Base-by-base conservation (phyloP, 2,797 vertebrate species). In the Manis crassicaudata region DNA sequence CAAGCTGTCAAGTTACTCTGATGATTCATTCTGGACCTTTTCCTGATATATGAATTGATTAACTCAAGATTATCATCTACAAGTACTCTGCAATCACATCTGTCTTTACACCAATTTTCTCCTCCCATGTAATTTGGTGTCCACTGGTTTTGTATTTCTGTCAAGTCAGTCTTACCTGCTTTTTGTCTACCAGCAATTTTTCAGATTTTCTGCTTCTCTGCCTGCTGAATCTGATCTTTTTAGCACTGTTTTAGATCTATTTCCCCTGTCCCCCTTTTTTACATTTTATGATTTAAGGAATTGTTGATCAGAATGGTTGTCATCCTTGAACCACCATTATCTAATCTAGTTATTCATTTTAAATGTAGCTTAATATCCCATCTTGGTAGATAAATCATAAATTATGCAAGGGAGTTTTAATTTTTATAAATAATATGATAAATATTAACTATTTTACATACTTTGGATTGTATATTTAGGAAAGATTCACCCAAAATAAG, bases 401-500 rank as follows among this genome's bases (percentile, higher is more conserved):
- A 75, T 86, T 54, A 65, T 56, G 7, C 13, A 85, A 87, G 8
- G 20, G 35, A 17, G 35, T n/a, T 90, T 92, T 63, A 62, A 43
- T 60, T 75, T 79, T 91, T 52, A 95, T 46, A 52, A 81, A 67
- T 21, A 58, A 86, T 83, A 11, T 87, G 20, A 37, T 73, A 65
- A 82, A 50, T 63, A 67, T 88, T 40, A 92, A 32, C 4, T 43
- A 23, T 68, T 94, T 35, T 79, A 63, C 73, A 58, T 43, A 43
- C 5, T 65, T 63, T 76, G 46, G 20, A 77, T 72, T 77, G 88
- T 86, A 72, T 86, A 23, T 25, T 86, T 43, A 84, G n/a, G 1
- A 75, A 92, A 89, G 6, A 79, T n/a, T 79, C 63, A 87, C 37
- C 11, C 11, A 77, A 89, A 91, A 79, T n/a, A 93, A 88, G 32